Evolutionary conservation across 2,113 vertebrate species (phyloP).

Genomic region (Vimba vimba): DNA sequence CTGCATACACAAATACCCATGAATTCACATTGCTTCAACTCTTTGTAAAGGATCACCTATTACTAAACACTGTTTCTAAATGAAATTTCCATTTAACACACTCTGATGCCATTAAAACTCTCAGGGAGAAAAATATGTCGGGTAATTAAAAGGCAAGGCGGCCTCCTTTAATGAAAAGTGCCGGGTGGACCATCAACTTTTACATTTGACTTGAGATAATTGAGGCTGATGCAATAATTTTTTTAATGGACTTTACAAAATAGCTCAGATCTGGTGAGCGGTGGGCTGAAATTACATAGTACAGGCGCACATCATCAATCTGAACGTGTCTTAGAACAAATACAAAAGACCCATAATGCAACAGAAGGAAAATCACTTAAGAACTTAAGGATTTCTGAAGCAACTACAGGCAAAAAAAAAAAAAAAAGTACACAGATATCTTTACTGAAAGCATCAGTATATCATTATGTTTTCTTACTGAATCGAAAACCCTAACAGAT

Average conservation of each 20-base stretch:
- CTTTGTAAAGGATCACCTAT: neutral
- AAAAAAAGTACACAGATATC: neutral
- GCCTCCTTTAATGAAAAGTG: conserved; percentile 32
- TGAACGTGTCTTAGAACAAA: neutral
- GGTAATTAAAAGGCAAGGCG: conserved; percentile 10
- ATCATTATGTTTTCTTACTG: neutral
- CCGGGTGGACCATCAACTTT: conserved; percentile 10
- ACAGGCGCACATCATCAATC: neutral
- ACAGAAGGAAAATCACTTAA: neutral
- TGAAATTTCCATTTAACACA: conserved; percentile 25
- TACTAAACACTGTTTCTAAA: neutral
- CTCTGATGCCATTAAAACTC: conserved; percentile 18
- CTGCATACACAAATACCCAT: neutral
- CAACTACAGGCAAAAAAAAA: neutral
- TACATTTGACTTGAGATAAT: conserved; percentile 43
- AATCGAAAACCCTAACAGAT: neutral
- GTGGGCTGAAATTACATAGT: conserved; percentile 17
- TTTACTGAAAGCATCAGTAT: neutral
- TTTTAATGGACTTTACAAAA: conserved; percentile 30
- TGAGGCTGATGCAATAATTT: conserved; percentile 34
- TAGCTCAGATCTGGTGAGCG: neutral
- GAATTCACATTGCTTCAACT: neutral
- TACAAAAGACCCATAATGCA: neutral
- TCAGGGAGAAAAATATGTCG: neutral
- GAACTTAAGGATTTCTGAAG: neutral